phyloP scores from a whole-genome alignment of 2,888 invertebrate species.

The Harmothoe impar region DNA sequence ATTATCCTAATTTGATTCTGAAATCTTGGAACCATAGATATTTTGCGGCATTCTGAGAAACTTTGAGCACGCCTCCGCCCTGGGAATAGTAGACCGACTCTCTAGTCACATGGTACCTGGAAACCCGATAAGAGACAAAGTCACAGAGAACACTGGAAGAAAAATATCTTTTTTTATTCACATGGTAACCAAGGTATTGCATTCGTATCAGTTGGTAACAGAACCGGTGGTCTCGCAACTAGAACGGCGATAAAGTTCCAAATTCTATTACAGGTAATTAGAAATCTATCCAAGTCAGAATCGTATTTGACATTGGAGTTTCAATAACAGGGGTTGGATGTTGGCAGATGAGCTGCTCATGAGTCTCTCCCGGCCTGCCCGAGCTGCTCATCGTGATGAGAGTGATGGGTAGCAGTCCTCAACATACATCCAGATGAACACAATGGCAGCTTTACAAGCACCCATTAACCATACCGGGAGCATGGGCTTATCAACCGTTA shows the following conservation, averaged over 20 bases:
- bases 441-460: not conserved
- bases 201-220: conserved; percentile 38
- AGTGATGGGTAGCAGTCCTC: not conserved
- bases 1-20: not conserved
- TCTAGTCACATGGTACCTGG: not conserved
- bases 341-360: not conserved
- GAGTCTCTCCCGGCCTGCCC: not conserved
- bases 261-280: conserved; percentile 41
- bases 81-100: not conserved
- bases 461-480: not conserved
- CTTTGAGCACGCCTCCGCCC: not conserved
- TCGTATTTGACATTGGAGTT: not conserved
- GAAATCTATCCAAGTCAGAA: not conserved
- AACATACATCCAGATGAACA: not conserved
- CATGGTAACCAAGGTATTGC: conserved; percentile 34
- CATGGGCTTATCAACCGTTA: too few species aligned
- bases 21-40: not conserved
- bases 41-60: not conserved
- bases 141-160: not conserved
- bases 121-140: not conserved
- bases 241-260: not conserved
- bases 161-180: not conserved
- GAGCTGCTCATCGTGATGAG: not conserved
- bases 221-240: not conserved
- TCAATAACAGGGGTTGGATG: not conserved